phyloP scores from a whole-genome alignment of 2,888 invertebrate genomes.

The Eilema caniola region DNA sequence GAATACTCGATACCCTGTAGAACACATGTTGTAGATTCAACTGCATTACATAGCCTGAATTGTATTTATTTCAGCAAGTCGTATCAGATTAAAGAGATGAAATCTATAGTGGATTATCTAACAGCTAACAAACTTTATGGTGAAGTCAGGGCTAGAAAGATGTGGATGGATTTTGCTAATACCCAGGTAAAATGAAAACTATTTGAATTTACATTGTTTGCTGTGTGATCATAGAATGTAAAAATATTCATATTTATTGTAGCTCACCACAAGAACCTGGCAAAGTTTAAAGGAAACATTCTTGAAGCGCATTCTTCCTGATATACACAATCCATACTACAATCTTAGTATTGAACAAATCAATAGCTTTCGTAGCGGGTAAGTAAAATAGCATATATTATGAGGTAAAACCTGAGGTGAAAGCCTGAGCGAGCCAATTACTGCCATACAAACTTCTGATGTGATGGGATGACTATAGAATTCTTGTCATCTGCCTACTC shows the following conservation, averaged over 20 bases:
- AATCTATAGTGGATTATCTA: conserved; percentile 76
- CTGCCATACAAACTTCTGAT: too few relatives aligned
- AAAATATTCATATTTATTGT: conserved; percentile 37
- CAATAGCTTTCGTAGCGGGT: conserved; percentile 76
- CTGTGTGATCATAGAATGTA: not conserved
- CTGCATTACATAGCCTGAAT: not conserved
- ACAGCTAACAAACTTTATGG: conserved; percentile 66
- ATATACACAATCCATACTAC: conserved; percentile 81
- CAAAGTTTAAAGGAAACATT: conserved; percentile 84
- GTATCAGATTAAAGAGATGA: conserved; percentile 78
- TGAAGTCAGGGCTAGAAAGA: conserved; percentile 74
- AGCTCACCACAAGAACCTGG: conserved; percentile 79
- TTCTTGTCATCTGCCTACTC: too few relatives aligned
- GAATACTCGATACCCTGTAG: not conserved
- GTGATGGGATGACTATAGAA: too few relatives aligned
- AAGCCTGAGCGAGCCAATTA: too few relatives aligned
- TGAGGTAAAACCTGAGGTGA: not conserved
- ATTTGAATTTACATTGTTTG: not conserved
- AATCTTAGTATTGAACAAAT: conserved; percentile 70
- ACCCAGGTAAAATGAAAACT: conserved; percentile 63
- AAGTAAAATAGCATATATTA: conserved; percentile 31
- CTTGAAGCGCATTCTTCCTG: conserved; percentile 79
- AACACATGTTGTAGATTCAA: not conserved
- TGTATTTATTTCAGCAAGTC: conserved; percentile 65
- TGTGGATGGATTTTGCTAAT: conserved; percentile 79